Percentiles rank a stretch among this genome's conserved stretches.
These are phyloP conservation scores for Nasalis larvatus DNA, from an alignment of 2,113 vertebrate species.

Conservation along the genomic window DNA sequence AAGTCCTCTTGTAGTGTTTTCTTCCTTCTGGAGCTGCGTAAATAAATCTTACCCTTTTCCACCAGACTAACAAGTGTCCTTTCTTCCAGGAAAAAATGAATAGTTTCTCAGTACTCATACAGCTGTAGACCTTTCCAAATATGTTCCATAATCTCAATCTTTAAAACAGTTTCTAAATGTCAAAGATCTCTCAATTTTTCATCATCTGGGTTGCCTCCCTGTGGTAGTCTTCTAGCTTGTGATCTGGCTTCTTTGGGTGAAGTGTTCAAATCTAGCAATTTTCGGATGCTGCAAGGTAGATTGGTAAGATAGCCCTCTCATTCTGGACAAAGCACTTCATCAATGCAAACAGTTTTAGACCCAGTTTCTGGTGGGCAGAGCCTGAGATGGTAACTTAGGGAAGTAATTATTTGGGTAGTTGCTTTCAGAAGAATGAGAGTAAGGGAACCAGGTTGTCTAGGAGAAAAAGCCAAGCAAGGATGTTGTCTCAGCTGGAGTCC, in stretches of 20 bases:
- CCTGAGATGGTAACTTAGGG: neutral
- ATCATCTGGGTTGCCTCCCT: neutral
- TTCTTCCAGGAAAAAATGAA: neutral
- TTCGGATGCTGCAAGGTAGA: neutral
- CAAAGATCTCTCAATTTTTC: neutral
- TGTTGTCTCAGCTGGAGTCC: neutral
- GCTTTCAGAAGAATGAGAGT: neutral
- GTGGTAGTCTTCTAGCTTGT: neutral
- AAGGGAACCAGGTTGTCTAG: neutral
- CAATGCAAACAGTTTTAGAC: neutral
- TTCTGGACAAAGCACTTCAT: neutral
- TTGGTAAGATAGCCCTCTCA: neutral
- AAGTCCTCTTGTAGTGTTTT: neutral
- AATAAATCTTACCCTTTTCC: neutral
- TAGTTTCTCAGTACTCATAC: neutral
- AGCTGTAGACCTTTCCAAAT: neutral
- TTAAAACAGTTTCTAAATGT: neutral
- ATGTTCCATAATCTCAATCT: neutral
- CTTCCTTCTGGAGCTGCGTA: neutral
- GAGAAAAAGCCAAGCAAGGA: neutral
- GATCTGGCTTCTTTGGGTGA: neutral
- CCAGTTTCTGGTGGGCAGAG: neutral
- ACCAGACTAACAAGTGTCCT: neutral
- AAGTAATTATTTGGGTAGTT: neutral
- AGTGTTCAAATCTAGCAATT: neutral